Conservation (phyloP, 2,888 invertebrate genomes). For the Acheta domesticus region DNA sequence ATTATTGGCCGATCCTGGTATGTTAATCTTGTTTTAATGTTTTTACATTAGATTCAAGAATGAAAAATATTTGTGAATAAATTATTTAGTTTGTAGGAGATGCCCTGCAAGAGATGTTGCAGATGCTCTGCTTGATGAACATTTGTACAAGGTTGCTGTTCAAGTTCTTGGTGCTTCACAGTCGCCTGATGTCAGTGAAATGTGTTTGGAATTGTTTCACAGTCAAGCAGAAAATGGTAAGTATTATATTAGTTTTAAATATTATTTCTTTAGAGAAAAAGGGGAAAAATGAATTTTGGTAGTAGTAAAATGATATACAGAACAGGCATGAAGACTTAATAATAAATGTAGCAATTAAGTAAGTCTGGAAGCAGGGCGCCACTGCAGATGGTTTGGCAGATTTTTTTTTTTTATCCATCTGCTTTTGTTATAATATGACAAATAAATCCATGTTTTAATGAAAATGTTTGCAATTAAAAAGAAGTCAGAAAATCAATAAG, state of each 20-base stretch:
- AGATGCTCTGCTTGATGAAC: conserved; percentile 38
- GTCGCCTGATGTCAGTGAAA: conserved; percentile 68
- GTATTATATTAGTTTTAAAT: conserved; percentile 32
- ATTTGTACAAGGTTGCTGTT: conserved; percentile 53
- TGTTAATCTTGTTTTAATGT: conserved; percentile 29
- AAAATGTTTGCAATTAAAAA: too few species aligned
- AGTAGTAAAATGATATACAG: too few species aligned
- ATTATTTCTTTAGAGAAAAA: not conserved
- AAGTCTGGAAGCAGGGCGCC: too few species aligned
- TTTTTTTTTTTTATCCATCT: too few species aligned
- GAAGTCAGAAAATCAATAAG: too few species aligned
- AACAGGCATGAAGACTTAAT: too few species aligned
- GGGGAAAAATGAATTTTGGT: too few species aligned
- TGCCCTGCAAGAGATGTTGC: too few species aligned
- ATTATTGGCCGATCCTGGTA: conserved; percentile 53
- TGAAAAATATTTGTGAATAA: conserved; percentile 42
- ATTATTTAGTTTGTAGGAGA: not conserved
- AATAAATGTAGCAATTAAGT: too few species aligned
- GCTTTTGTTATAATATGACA: too few species aligned
- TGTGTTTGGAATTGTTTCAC: conserved; percentile 72
- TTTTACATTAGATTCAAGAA: conserved; percentile 41
- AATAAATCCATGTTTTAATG: too few species aligned
- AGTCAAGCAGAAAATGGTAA: conserved; percentile 73
- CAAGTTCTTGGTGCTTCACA: conserved; percentile 62
- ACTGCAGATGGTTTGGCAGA: too few species aligned